Evolutionary conservation across 2,113 vertebrate species (phyloP).

Genomic region (Diphyllodes magnificus): DNA sequence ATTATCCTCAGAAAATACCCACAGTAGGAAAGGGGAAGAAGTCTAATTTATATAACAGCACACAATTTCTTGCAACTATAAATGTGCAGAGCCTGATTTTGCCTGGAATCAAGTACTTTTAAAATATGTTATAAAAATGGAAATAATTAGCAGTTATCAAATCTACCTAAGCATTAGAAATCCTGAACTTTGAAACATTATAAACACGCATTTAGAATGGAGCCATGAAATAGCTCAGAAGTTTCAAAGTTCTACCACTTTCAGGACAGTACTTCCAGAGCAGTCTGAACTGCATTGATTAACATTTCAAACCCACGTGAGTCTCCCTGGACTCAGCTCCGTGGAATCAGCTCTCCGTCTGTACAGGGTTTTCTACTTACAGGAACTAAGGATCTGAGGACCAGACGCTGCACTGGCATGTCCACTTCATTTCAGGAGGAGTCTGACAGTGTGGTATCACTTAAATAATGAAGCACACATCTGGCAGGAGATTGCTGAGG

Average conservation of each 20-base stretch:
- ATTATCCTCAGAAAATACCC: background rate
- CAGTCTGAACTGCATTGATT: conserved; percentile 22
- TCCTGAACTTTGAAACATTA: background rate
- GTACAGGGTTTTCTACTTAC: conserved; percentile 30
- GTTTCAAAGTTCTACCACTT: background rate
- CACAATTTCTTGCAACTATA: background rate
- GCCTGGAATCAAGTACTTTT: background rate
- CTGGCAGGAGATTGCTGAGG: conserved; percentile 53
- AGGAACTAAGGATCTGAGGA: conserved; percentile 2
- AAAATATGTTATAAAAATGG: background rate
- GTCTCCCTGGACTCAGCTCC: conserved; percentile 27
- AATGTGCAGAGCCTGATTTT: background rate
- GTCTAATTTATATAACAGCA: background rate
- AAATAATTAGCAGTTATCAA: background rate
- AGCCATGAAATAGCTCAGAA: background rate
- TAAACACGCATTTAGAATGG: background rate
- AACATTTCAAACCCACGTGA: conserved; percentile 55
- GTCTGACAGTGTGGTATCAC: conserved; percentile 51
- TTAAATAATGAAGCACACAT: conserved; percentile 68
- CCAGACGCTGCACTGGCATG: conserved; percentile 48
- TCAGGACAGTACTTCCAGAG: background rate
- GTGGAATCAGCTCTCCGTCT: conserved; percentile 47
- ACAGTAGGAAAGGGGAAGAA: background rate
- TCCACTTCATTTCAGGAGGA: conserved; percentile 56
- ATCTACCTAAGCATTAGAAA: background rate